Evolutionary conservation across 2,797 vertebrate species (phyloP).

Genomic region (Salmo trutta): DNA sequence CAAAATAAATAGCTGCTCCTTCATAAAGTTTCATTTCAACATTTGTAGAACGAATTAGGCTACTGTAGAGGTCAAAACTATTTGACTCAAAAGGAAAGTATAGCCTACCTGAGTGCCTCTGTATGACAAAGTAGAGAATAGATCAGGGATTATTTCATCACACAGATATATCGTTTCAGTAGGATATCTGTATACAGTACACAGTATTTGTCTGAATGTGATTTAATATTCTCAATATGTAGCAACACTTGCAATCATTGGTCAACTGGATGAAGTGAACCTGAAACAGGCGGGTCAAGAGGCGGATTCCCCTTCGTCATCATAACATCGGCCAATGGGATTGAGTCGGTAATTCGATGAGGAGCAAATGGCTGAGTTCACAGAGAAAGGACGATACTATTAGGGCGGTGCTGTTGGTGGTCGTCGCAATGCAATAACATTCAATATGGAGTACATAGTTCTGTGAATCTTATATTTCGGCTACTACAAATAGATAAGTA

Average conservation of each 20-base stretch:
- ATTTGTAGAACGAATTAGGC: neutral
- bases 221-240: neutral
- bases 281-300: slow-evolving; percentile 13
- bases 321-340: slow-evolving; percentile 50
- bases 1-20: neutral
- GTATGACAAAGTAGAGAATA: neutral
- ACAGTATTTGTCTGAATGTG: neutral
- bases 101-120: neutral
- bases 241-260: neutral
- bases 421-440: slow-evolving; percentile 35
- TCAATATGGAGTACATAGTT: slow-evolving; percentile 73
- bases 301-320: neutral
- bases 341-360: slow-evolving; percentile 30
- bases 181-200: neutral
- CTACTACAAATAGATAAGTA: neutral
- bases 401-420: slow-evolving; percentile 52
- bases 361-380: slow-evolving; percentile 50
- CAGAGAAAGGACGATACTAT: neutral
- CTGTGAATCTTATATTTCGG: slow-evolving; percentile 36
- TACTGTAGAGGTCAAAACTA: neutral
- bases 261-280: neutral
- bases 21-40: neutral
- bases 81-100: too few relatives aligned
- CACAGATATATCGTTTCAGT: neutral
- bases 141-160: neutral